phyloP scores from a whole-genome alignment of 2,888 invertebrate species.

The Antheraea yamamai region DNA sequence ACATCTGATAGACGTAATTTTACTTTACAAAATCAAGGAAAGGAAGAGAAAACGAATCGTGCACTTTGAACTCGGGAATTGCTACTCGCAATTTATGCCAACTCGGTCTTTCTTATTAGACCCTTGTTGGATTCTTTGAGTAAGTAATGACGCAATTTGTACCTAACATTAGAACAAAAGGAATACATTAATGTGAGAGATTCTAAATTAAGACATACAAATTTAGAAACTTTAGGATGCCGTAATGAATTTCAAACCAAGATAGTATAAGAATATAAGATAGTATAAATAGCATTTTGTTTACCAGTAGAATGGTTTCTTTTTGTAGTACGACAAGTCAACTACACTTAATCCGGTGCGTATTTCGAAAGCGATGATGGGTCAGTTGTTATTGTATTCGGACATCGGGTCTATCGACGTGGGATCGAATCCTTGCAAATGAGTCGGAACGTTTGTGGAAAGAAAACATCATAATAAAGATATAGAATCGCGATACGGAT shows the following conservation, averaged over 20 bases:
- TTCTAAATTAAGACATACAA: slow-evolving; percentile 21
- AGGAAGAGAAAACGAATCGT: slow-evolving; percentile 29
- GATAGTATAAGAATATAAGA: neutral
- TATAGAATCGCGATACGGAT: too few relatives aligned
- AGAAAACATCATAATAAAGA: too few relatives aligned
- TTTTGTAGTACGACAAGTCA: too few relatives aligned
- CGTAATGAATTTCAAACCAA: slow-evolving; percentile 1
- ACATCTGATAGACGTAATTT: neutral
- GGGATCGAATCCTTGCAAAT: too few relatives aligned
- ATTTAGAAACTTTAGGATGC: slow-evolving; percentile 16
- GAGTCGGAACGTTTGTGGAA: too few relatives aligned
- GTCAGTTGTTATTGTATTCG: too few relatives aligned
- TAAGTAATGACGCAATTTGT: slow-evolving; percentile 47
- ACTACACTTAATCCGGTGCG: too few relatives aligned
- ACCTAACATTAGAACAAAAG: slow-evolving; percentile 27
- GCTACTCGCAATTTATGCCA: slow-evolving; percentile 35
- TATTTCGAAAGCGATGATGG: too few relatives aligned
- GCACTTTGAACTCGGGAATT: slow-evolving; percentile 34
- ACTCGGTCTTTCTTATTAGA: slow-evolving; percentile 36
- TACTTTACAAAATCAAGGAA: slow-evolving; percentile 3
- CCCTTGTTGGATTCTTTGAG: slow-evolving; percentile 34
- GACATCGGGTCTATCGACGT: too few relatives aligned
- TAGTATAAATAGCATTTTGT: neutral
- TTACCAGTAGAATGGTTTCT: neutral
- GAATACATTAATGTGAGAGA: slow-evolving; percentile 1